These are phyloP conservation scores for Myotis davidii DNA, from an alignment of 2,113 vertebrate species.

Conservation along the genomic window DNA sequence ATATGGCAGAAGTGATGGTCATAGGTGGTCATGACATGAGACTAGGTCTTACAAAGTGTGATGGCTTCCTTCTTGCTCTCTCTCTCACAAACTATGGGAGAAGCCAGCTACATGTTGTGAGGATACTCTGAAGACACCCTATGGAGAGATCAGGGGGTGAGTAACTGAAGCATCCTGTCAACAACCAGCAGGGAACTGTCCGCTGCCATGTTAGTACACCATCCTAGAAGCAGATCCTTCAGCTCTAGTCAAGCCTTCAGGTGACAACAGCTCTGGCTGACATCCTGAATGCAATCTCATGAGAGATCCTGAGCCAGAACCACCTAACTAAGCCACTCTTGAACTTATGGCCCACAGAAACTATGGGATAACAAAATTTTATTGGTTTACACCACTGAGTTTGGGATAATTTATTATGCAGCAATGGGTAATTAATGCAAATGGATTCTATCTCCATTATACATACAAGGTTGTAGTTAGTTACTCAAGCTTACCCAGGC, in stretches of 20 bases:
- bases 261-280: not conserved
- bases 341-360: conserved; percentile 23
- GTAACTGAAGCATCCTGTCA: not conserved
- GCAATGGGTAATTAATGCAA: not conserved
- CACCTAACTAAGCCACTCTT: not conserved
- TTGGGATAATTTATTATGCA: not conserved
- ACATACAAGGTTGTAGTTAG: not conserved
- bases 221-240: not conserved
- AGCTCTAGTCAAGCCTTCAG: not conserved
- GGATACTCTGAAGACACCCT: not conserved
- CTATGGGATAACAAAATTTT: not conserved
- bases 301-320: not conserved
- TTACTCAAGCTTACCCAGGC: not conserved
- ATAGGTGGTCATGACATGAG: not conserved
- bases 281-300: not conserved
- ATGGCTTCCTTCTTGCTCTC: not conserved
- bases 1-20: not conserved
- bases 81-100: not conserved
- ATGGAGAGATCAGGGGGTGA: not conserved
- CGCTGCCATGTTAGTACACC: not conserved
- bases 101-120: not conserved
- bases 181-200: not conserved
- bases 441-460: not conserved
- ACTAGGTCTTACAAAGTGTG: not conserved
- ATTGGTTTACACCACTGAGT: conserved; percentile 4